These are phyloP conservation scores for Hymenopus coronatus DNA, from an alignment of 2,888 invertebrate species.

Conservation along the genomic window DNA sequence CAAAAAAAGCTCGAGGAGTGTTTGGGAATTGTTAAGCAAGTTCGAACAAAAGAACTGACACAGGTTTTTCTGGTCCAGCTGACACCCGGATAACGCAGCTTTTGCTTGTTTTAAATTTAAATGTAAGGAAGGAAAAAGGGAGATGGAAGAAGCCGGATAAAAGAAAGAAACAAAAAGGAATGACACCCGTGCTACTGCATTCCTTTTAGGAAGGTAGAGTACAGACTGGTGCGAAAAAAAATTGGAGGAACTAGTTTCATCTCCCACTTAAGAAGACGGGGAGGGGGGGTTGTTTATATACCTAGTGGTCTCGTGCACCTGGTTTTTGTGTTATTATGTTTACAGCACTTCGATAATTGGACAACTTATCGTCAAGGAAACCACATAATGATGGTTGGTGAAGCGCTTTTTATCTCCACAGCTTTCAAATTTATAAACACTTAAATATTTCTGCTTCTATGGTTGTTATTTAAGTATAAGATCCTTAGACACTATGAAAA, in stretches of 20 bases:
- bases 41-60: conserved; percentile 25
- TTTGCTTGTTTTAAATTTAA: conserved; percentile 21
- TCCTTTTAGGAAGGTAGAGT: conserved; percentile 5
- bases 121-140: conserved; percentile 8
- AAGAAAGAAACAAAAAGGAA: background rate
- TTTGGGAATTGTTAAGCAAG: conserved; percentile 6
- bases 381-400: too few species aligned
- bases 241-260: background rate
- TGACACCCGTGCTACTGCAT: conserved; percentile 19
- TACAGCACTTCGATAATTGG: background rate
- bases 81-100: conserved; percentile 3
- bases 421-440: too few species aligned
- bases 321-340: background rate
- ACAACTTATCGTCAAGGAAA: too few species aligned
- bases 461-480: too few species aligned
- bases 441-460: too few species aligned
- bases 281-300: background rate
- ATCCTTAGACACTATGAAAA: too few species aligned
- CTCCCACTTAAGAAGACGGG: background rate
- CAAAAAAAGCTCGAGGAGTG: background rate
- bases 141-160: background rate
- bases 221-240: conserved; percentile 7
- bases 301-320: background rate
- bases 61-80: conserved; percentile 21
- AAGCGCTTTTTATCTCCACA: too few species aligned